Conservation (phyloP, 2,113 vertebrate species). For the Sitta europaea region DNA sequence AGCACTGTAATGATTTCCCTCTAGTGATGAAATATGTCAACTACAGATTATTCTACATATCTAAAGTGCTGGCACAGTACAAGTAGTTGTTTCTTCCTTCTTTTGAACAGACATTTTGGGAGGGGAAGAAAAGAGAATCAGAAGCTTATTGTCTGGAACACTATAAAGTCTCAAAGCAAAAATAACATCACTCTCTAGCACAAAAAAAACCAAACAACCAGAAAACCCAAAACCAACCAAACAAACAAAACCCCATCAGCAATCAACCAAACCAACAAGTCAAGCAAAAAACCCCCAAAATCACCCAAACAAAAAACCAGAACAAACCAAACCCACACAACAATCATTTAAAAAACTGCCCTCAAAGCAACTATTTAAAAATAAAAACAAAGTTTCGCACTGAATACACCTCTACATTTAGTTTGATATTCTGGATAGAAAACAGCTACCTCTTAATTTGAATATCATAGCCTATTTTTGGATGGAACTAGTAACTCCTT, state of each 20-base stretch:
- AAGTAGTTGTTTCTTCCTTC: not conserved
- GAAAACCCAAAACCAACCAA: not conserved
- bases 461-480: not conserved
- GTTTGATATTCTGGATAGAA: not conserved
- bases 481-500: not conserved
- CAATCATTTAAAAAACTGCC: not conserved
- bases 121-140: not conserved
- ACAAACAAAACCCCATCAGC: no score
- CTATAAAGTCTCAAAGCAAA: not conserved
- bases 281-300: not conserved
- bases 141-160: not conserved
- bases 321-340: not conserved
- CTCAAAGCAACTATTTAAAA: not conserved
- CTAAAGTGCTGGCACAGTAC: not conserved
- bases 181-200: not conserved
- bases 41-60: not conserved
- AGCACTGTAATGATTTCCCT: conserved; percentile 18
- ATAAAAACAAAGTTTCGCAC: not conserved
- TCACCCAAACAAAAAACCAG: not conserved
- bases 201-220: not conserved
- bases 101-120: not conserved
- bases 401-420: not conserved
- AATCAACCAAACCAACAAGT: not conserved
- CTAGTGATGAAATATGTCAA: conserved; percentile 31
- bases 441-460: not conserved